Base-by-base conservation (phyloP, 2,113 vertebrate species). In the Serinus canaria region DNA sequence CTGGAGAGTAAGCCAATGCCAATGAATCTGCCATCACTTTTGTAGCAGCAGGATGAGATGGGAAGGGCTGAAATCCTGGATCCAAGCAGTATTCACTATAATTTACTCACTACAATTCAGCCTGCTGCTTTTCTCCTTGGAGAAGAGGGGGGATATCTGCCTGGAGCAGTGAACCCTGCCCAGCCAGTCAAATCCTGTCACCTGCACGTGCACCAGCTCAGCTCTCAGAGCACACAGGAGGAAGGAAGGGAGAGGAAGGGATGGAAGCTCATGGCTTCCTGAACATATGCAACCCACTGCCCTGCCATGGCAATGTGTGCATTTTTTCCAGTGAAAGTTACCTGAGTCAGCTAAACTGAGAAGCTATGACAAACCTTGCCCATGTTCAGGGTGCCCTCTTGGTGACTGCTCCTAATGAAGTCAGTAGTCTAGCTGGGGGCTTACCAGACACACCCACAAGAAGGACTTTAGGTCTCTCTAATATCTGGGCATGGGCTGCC, bases 181-280 rank as follows among this genome's bases (percentile, higher is more conserved):
- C 84, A 52, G 53, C 10, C 78, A 75, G 87, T n/a, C 81, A 84
- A 89, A 91, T 49, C 78, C 74, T 85, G 82, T 31, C 90, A 93
- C 87, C 64, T 68, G 69, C 77, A 89, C 11, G 4, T 33, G 46
- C 2, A 3, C 44, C 2, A 7, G 81, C 47, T 77, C 44, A 60
- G 60, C 62, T 62, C 77, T 56, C 8, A 2, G 62, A 75, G 15
- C 53, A 18, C 43, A 47, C 0, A 12, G 30, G 30, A 94, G 95
- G 96, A 96, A 96, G 96, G 96, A 92, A 87, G 92, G 96, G 85
- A 95, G 67, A 93, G 94, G 96, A 96, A 95, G 90, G 84, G 90
- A 79, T 96, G 95, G 95, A 89, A 89, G 49, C 78, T 93, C 92
- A 87, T 58, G n/a, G 85, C 58, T 96, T 96, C 96, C 96, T 83